Conservation (phyloP, 2,113 vertebrate species). For the Eubucco bourcierii region DNA sequence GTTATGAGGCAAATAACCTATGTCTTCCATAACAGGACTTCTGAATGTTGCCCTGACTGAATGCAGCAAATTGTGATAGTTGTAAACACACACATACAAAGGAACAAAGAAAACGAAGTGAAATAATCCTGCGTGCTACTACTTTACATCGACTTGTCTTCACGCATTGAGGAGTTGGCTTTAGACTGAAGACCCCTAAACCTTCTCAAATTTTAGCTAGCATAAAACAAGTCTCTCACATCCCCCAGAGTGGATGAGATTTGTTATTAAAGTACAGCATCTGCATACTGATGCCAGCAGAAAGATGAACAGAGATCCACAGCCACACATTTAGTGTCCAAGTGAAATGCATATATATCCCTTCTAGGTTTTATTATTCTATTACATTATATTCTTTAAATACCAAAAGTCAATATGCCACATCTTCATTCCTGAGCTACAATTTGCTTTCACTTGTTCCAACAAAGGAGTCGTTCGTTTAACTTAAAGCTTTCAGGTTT, state of each 20-base stretch:
- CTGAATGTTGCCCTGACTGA: neutral
- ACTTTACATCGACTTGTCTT: neutral
- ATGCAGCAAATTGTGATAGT: neutral
- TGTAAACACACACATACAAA: fast-evolving
- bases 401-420: neutral
- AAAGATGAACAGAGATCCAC: neutral
- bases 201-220: neutral
- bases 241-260: neutral
- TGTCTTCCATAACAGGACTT: neutral
- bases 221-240: neutral
- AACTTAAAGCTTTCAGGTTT: neutral
- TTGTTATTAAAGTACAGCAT: neutral
- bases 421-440: neutral
- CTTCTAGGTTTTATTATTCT: neutral
- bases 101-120: too few species aligned
- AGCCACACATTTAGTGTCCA: neutral
- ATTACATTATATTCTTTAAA: neutral
- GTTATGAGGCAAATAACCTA: conserved; percentile 1
- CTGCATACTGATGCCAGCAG: neutral
- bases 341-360: neutral
- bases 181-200: neutral
- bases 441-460: neutral
- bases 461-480: neutral
- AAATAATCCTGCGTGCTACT: neutral
- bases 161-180: neutral